These are phyloP conservation scores for Nymphalis polychloros DNA, from an alignment of 2,888 invertebrate species.

Conservation along the genomic window DNA sequence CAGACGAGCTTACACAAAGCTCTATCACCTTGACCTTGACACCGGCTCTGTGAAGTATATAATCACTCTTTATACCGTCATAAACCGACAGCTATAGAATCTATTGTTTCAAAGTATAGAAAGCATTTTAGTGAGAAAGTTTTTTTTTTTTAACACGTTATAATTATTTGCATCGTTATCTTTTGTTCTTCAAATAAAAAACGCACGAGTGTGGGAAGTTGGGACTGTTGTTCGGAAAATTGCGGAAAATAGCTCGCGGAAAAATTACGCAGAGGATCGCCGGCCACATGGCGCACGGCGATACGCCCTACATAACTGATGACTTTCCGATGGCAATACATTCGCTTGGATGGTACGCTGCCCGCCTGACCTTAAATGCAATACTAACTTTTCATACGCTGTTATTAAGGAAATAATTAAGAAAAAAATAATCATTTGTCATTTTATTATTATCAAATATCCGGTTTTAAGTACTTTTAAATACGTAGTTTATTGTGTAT, in stretches of 20 bases:
- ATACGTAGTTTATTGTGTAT: no score
- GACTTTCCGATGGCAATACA: conserved; percentile 80
- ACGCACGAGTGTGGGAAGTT: conserved; percentile 51
- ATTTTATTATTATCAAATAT: no score
- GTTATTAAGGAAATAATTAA: background rate
- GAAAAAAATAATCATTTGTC: no score
- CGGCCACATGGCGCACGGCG: conserved; percentile 76
- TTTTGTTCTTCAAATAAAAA: conserved; percentile 62
- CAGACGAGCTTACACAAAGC: no score
- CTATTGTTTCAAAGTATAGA: no score
- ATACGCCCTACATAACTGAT: conserved; percentile 79
- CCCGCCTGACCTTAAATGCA: conserved; percentile 35
- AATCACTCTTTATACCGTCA: no score
- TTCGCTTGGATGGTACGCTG: conserved; percentile 57
- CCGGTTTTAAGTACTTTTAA: no score
- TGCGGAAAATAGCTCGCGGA: conserved; percentile 71
- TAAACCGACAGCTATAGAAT: no score
- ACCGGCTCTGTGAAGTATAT: no score
- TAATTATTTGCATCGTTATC: conserved; percentile 47
- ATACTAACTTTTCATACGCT: conserved; percentile 22
- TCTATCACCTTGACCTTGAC: no score
- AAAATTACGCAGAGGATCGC: conserved; percentile 69
- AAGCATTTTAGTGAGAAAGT: background rate
- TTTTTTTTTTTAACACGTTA: background rate
- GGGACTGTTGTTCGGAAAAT: conserved; percentile 67